Percentiles rank a stretch among this genome's conserved stretches.
phyloP scores from a whole-genome alignment of 2,888 invertebrate genomes.

The Andrena flavipes region DNA sequence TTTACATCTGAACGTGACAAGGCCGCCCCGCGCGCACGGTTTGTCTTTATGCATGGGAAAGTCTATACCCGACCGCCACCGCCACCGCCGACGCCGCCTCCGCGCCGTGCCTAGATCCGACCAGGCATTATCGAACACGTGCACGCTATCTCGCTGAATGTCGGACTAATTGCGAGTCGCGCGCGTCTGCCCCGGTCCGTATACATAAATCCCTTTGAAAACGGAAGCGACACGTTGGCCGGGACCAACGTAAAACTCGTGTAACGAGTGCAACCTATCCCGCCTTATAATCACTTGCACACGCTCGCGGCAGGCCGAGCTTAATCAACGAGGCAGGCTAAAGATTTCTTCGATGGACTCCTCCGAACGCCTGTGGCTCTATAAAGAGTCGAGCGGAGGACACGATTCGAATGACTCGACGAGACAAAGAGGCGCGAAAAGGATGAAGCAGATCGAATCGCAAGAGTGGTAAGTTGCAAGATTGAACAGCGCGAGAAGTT shows the following conservation, averaged over 20 bases:
- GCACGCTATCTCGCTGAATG: constrained; percentile 69
- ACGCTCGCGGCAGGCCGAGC: neutral
- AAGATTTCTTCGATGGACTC: neutral
- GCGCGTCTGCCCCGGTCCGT: constrained; percentile 28
- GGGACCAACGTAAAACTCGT: constrained; percentile 57
- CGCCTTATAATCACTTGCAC: constrained; percentile 45
- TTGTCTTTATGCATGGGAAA: constrained; percentile 81
- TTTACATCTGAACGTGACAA: constrained; percentile 80
- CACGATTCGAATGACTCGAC: neutral
- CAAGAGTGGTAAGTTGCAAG: neutral
- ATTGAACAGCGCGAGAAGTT: constrained; percentile 16
- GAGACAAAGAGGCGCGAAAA: neutral
- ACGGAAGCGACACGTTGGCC: constrained; percentile 56
- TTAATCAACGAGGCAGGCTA: constrained; percentile 46
- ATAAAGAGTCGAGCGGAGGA: no score
- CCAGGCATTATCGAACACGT: constrained; percentile 69
- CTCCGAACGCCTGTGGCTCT: neutral
- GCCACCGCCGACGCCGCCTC: constrained; percentile 12
- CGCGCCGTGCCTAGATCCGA: constrained; percentile 60
- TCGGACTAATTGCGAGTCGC: constrained; percentile 71
- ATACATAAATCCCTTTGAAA: constrained; percentile 63
- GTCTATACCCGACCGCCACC: constrained; percentile 61
- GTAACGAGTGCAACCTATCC: constrained; percentile 49
- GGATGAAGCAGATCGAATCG: neutral
- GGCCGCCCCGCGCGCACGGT: constrained; percentile 76